A percentile compares a stretch with the other conserved stretches of the same genome.
phyloP scores from a whole-genome alignment of 2,113 vertebrate species.

The Urocitellus parryii region DNA sequence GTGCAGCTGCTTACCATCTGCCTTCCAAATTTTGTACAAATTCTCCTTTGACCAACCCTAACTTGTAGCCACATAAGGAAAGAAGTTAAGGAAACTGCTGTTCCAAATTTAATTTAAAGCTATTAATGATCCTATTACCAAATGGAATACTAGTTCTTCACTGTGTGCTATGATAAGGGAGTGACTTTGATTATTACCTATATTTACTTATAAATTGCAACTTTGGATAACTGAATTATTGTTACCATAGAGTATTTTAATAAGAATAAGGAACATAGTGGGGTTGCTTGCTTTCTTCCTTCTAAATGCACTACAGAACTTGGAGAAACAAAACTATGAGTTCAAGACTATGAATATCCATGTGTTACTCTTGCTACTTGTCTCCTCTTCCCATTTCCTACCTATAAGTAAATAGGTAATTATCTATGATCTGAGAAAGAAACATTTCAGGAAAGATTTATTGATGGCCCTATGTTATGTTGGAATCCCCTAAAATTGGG shows the following conservation, averaged over 20 bases:
- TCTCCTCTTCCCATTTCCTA: background rate
- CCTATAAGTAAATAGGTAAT: background rate
- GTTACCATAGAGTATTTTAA: background rate
- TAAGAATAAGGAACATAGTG: background rate
- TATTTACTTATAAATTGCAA: background rate
- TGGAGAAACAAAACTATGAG: background rate
- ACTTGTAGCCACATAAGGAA: background rate
- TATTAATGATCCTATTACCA: background rate
- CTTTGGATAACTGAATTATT: background rate
- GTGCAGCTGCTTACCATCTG: background rate
- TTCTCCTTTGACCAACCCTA: background rate
- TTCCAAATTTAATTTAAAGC: background rate
- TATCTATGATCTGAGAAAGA: background rate
- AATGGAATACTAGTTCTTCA: background rate
- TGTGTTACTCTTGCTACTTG: background rate
- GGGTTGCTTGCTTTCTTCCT: background rate
- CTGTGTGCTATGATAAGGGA: background rate
- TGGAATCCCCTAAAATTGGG: background rate
- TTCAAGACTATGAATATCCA: background rate
- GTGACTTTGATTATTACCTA: background rate
- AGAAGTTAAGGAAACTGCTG: background rate
- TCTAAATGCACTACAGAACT: background rate
- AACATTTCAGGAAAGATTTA: background rate
- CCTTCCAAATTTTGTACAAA: constrained; percentile 9
- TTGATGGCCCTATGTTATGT: background rate